Conservation (phyloP, 2,797 vertebrate species). For the Microctenopoma steveboyesi region DNA sequence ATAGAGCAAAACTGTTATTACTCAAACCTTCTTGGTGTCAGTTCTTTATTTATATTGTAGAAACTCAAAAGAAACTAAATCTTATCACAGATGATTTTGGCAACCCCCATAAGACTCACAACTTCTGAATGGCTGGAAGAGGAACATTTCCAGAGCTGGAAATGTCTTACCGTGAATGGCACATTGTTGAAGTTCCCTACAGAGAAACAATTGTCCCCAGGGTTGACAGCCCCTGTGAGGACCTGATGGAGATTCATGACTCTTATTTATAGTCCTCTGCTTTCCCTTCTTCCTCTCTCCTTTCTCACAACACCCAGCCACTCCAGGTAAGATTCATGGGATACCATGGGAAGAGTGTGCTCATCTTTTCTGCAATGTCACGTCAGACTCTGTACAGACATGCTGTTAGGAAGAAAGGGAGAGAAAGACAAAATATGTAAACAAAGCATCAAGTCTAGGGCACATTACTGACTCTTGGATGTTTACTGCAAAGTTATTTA, state of each 20-base stretch:
- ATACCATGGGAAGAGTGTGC: constrained; percentile 62
- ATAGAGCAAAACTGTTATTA: neutral
- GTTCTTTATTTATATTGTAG: neutral
- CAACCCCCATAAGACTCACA: constrained; percentile 13
- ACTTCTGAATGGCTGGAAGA: constrained; percentile 12
- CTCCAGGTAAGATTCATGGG: constrained; percentile 55
- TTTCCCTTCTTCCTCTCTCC: constrained; percentile 36
- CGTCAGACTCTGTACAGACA: constrained; percentile 26
- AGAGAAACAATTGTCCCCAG: constrained; percentile 96
- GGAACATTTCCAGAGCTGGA: constrained; percentile 52
- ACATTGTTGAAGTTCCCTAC: constrained; percentile 90
- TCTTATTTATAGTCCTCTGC: constrained; percentile 42
- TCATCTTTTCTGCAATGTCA: constrained; percentile 56
- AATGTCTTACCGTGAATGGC: constrained; percentile 92
- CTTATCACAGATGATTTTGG: constrained; percentile 20
- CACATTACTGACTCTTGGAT: constrained; percentile 5
- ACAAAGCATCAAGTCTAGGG: constrained; percentile 5
- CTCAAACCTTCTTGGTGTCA: neutral
- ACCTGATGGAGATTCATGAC: constrained; percentile 98
- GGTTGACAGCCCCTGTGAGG: constrained; percentile 96
- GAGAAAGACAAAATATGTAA: constrained; percentile 23
- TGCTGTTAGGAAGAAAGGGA: constrained; percentile 28
- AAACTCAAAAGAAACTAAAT: constrained; percentile 5
- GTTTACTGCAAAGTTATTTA: constrained; percentile 35
- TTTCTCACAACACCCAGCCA: constrained; percentile 60